Evolutionary conservation across 2,113 vertebrate genomes (phyloP).

Genomic region (Scophthalmus maximus): DNA sequence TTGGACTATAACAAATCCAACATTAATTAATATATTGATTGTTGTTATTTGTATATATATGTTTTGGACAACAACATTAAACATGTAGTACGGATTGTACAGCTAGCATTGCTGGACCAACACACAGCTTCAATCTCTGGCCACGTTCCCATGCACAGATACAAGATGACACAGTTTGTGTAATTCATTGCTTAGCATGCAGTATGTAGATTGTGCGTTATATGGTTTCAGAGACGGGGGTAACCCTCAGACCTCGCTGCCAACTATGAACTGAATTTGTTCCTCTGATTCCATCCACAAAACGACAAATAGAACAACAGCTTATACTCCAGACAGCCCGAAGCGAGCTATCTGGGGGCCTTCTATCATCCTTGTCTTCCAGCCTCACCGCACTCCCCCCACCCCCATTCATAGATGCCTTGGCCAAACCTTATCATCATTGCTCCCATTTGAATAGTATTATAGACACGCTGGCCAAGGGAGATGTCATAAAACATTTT

Average conservation of each 20-base stretch:
- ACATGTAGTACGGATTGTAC: background rate
- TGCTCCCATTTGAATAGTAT: slow-evolving; percentile 69
- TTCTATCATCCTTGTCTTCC: slow-evolving; percentile 56
- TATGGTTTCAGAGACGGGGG: slow-evolving; percentile 39
- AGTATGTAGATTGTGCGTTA: slow-evolving; percentile 37
- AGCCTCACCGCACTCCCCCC: background rate
- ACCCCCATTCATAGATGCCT: slow-evolving; percentile 45
- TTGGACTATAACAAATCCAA: background rate
- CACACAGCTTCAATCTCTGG: slow-evolving; percentile 38
- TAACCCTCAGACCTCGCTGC: slow-evolving; percentile 56
- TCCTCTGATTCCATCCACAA: slow-evolving; percentile 71
- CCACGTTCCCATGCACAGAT: slow-evolving; percentile 21
- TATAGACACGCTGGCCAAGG: slow-evolving; percentile 47
- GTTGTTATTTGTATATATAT: background rate
- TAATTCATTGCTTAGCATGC: slow-evolving; percentile 29
- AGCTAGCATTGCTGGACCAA: background rate
- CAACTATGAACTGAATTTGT: slow-evolving; percentile 64
- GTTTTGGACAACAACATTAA: background rate
- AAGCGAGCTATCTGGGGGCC: slow-evolving; percentile 68
- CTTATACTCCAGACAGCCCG: slow-evolving; percentile 65
- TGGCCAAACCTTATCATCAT: slow-evolving; percentile 68
- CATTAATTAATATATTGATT: background rate
- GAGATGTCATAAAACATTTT: slow-evolving; percentile 64
- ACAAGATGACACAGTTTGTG: slow-evolving; percentile 29
- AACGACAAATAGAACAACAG: slow-evolving; percentile 74